These are phyloP conservation scores for Genyomyrus donnyi DNA, from an alignment of 2,113 vertebrate species.

Conservation along the genomic window DNA sequence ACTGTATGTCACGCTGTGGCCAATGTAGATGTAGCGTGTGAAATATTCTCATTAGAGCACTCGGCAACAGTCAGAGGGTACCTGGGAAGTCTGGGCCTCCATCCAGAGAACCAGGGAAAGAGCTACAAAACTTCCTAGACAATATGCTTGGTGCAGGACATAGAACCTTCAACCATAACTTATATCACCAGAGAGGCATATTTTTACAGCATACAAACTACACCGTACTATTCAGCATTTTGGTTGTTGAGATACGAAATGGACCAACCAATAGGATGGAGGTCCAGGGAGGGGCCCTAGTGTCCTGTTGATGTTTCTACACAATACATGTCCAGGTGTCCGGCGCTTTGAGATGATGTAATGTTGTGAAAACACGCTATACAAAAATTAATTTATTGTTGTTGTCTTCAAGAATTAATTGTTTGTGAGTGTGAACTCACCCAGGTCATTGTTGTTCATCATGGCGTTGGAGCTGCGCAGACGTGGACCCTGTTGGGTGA, in stretches of 20 bases:
- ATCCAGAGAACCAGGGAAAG: neutral
- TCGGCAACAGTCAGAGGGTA: neutral
- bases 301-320: neutral
- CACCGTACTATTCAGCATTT: neutral
- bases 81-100: neutral
- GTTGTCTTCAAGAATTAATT: neutral
- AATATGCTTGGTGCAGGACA: neutral
- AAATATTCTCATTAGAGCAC: neutral
- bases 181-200: neutral
- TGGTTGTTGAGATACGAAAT: neutral
- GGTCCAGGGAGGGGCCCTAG: neutral
- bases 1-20: neutral
- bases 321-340: neutral
- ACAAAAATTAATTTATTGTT: no score
- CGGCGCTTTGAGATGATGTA: no score
- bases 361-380: no score
- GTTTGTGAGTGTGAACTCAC: slow-evolving; percentile 56
- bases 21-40: neutral
- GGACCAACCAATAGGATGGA: neutral
- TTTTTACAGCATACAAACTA: neutral
- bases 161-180: neutral
- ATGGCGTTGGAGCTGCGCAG: slow-evolving; percentile 89
- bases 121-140: neutral
- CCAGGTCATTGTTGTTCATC: slow-evolving; percentile 97
- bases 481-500: slow-evolving; percentile 93